These are phyloP conservation scores for Ursus arctos DNA, from an alignment of 2,113 vertebrate genomes.

Conservation along the genomic window DNA sequence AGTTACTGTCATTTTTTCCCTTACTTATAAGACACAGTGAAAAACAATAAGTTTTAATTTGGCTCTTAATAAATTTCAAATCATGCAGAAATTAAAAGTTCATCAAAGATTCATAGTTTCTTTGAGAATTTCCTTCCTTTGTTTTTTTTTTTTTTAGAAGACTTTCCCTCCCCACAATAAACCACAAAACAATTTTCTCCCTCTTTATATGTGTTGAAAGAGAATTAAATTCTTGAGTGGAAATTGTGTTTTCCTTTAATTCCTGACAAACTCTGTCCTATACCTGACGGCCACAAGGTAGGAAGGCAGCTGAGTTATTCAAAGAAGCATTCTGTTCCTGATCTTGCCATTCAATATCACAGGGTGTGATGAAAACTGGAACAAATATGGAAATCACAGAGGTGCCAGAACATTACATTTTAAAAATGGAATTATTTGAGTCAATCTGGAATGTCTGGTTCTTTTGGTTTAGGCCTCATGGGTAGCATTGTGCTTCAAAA, in stretches of 20 bases:
- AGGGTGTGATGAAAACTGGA: conserved; percentile 80
- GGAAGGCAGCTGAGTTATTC: conserved; percentile 40
- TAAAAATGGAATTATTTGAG: conserved; percentile 79
- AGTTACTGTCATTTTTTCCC: background rate
- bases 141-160: background rate
- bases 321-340: conserved; percentile 58
- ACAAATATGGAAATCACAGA: conserved; percentile 76
- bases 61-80: conserved; percentile 47
- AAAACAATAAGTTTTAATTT: background rate
- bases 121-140: conserved; percentile 54
- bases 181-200: conserved; percentile 5
- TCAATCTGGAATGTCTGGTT: conserved; percentile 78
- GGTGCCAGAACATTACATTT: conserved; percentile 79
- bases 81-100: conserved; percentile 48
- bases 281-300: conserved; percentile 60
- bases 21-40: background rate
- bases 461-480: conserved; percentile 76
- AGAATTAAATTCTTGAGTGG: conserved; percentile 5
- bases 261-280: background rate
- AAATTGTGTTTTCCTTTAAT: conserved; percentile 59
- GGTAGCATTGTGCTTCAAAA: conserved; percentile 77
- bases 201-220: conserved; percentile 36
- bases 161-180: background rate
- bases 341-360: conserved; percentile 72
- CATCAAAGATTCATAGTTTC: conserved; percentile 53